Conservation (phyloP, 2,888 invertebrate species). For the Crossocerus cetratus region DNA sequence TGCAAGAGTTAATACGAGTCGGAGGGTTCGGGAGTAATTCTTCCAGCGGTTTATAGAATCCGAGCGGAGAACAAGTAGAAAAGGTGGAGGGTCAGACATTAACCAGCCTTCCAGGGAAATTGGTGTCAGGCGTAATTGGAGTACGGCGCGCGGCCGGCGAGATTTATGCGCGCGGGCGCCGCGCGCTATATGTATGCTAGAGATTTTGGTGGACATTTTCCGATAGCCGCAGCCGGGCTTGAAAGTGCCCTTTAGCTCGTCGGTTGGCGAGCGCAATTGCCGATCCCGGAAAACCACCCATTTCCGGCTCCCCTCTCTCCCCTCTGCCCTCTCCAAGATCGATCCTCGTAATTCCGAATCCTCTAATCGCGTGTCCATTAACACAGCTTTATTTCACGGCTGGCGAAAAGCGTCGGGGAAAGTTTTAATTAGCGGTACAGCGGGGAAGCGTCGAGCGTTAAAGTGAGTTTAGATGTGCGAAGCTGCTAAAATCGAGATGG, state of each 20-base stretch:
- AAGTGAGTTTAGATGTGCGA: neutral
- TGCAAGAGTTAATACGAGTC: too few species aligned
- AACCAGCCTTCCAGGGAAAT: neutral
- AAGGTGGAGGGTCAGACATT: too few species aligned
- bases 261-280: conserved; percentile 2
- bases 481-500: conserved; percentile 22
- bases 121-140: neutral
- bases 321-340: too few species aligned
- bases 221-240: neutral
- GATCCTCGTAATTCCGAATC: too few species aligned
- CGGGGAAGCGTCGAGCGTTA: too few species aligned
- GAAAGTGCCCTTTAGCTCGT: conserved; percentile 3
- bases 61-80: neutral
- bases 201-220: neutral
- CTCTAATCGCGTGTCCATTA: too few species aligned
- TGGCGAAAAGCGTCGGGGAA: too few species aligned
- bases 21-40: too few species aligned
- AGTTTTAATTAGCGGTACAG: too few species aligned
- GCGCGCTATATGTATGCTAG: neutral
- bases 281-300: neutral
- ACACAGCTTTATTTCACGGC: too few species aligned
- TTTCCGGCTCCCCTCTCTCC: neutral
- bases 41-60: too few species aligned
- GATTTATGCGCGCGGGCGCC: neutral
- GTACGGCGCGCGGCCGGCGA: neutral